phyloP scores from a whole-genome alignment of 2,113 vertebrate species.

The Thamnaconus septentrionalis region DNA sequence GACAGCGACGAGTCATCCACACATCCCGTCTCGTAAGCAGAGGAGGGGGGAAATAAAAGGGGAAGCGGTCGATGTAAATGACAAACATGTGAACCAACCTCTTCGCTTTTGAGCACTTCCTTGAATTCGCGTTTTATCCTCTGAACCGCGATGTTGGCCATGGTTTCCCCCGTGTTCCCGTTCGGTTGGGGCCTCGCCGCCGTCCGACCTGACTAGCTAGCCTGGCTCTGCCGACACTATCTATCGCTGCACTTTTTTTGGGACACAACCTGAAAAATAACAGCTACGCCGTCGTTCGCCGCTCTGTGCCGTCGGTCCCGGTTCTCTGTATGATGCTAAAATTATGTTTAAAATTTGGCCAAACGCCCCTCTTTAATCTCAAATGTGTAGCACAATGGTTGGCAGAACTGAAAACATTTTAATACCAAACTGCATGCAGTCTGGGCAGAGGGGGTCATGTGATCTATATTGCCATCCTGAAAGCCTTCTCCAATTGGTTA shows the following conservation, averaged over 20 bases:
- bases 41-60: constrained; percentile 6
- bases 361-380: constrained; percentile 32
- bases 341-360: constrained; percentile 13
- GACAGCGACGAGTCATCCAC: constrained; percentile 43
- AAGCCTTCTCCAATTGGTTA: constrained; percentile 50
- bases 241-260: constrained; percentile 40
- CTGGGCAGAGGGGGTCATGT: constrained; percentile 64
- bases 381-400: constrained; percentile 48
- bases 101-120: constrained; percentile 98
- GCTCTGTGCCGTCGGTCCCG: constrained; percentile 46
- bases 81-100: constrained; percentile 78
- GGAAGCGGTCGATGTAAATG: neutral
- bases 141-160: constrained; percentile 98
- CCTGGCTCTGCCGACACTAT: constrained; percentile 38
- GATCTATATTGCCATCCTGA: constrained; percentile 53
- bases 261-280: constrained; percentile 41
- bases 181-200: constrained; percentile 73
- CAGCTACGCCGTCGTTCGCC: constrained; percentile 40
- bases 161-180: constrained; percentile 76
- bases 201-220: constrained; percentile 60
- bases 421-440: constrained; percentile 71
- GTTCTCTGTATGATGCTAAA: neutral
- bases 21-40: constrained; percentile 5
- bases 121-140: constrained; percentile 99
- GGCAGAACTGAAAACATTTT: constrained; percentile 68